A percentile compares a stretch with the other conserved stretches of the same genome.
phyloP scores from a whole-genome alignment of 1,140 invertebrate genomes.

The Ganaspis sp. region DNA sequence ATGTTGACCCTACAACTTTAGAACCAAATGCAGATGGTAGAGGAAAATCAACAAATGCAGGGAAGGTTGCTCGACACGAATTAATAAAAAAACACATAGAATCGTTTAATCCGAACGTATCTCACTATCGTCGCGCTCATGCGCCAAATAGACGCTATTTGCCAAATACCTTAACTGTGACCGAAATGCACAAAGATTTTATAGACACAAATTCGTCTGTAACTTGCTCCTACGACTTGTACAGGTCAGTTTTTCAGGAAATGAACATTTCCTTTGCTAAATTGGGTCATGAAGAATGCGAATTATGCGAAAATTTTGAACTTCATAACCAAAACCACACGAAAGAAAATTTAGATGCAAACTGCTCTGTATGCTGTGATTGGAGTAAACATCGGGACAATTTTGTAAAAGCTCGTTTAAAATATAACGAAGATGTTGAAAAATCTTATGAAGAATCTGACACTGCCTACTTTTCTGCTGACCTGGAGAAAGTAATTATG shows the following conservation, averaged over 20 bases:
- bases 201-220: conserved; percentile 49
- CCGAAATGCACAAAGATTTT: conserved; percentile 58
- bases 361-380: neutral
- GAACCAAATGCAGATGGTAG: conserved; percentile 29
- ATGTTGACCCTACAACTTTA: neutral
- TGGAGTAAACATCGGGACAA: neutral
- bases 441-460: neutral
- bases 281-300: neutral
- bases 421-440: conserved; percentile 1
- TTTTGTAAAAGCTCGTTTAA: neutral
- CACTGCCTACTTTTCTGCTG: neutral
- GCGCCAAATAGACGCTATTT: conserved; percentile 59
- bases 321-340: neutral
- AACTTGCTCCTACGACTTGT: conserved; percentile 38
- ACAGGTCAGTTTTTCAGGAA: conserved; percentile 26
- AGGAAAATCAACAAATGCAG: conserved; percentile 13
- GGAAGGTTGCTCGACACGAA: conserved; percentile 42
- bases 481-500: conserved; percentile 26
- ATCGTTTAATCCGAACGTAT: conserved; percentile 54
- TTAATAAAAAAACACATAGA: conserved; percentile 53
- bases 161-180: conserved; percentile 55
- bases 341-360: neutral
- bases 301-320: neutral
- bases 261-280: neutral
- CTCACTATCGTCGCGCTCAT: conserved; percentile 62